phyloP scores from a whole-genome alignment of 2,888 invertebrate species.

The Onchidella celtica region DNA sequence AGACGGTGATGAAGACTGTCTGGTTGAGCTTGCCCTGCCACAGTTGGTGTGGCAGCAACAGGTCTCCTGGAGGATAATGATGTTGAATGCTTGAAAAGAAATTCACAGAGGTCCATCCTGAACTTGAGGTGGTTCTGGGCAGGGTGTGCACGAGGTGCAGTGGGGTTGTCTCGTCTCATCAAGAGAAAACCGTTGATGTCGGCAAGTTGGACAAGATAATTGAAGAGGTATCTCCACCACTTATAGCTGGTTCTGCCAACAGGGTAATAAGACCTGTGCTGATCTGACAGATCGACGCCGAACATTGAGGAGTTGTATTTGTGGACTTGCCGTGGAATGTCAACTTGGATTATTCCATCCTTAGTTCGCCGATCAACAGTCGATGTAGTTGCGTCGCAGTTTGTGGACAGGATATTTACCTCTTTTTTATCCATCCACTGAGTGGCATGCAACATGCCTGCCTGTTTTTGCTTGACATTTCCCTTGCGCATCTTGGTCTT shows the following conservation, averaged over 20 bases:
- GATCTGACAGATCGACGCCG: too few relatives aligned
- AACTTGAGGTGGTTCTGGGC: not conserved
- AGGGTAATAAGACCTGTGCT: too few relatives aligned
- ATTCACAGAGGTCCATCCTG: not conserved
- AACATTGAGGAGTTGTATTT: too few relatives aligned
- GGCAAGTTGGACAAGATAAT: too few relatives aligned
- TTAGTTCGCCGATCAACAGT: not conserved
- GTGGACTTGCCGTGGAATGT: too few relatives aligned
- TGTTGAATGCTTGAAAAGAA: not conserved
- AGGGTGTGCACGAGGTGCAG: too few relatives aligned
- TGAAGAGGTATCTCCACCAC: too few relatives aligned
- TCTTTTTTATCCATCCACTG: slow-evolving; percentile 47
- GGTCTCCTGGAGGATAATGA: not conserved
- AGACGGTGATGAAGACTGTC: not conserved
- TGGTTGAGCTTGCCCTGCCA: not conserved
- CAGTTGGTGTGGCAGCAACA: not conserved
- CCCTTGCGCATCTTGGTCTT: not conserved
- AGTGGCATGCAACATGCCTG: slow-evolving; percentile 44
- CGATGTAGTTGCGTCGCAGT: slow-evolving; percentile 3
- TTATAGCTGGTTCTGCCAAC: too few relatives aligned
- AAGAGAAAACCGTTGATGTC: too few relatives aligned
- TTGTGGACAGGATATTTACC: slow-evolving; percentile 47
- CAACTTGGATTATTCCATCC: too few relatives aligned
- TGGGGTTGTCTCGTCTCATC: not conserved
- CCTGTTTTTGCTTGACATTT: slow-evolving; percentile 33